Percentiles rank a stretch among this genome's conserved stretches.
Conservation (phyloP, 1,140 invertebrate species). For the Polyergus mexicanus region DNA sequence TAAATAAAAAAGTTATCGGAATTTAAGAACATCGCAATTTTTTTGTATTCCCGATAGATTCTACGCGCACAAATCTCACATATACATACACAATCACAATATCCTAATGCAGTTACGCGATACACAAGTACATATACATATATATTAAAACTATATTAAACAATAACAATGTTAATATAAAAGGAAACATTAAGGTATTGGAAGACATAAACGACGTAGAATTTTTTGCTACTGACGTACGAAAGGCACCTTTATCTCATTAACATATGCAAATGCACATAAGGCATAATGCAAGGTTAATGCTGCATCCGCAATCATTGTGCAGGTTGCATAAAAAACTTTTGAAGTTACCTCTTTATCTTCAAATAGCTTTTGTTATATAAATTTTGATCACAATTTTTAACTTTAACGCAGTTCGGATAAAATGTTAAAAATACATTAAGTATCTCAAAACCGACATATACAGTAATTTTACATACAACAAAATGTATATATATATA, state of each 20-base stretch:
- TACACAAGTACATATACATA: slow-evolving; percentile 16
- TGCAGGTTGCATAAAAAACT: background rate
- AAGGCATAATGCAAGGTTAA: slow-evolving; percentile 31
- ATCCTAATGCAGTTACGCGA: slow-evolving; percentile 1
- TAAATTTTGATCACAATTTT: background rate
- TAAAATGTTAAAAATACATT: slow-evolving; percentile 12
- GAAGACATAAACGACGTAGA: slow-evolving; percentile 11
- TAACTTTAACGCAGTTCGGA: slow-evolving; percentile 24
- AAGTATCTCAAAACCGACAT: slow-evolving; percentile 11
- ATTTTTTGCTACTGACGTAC: slow-evolving; percentile 8
- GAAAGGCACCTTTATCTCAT: slow-evolving; percentile 1
- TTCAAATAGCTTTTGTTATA: slow-evolving; percentile 1
- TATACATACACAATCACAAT: background rate
- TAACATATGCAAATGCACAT: slow-evolving; percentile 39
- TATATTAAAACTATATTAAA: slow-evolving; percentile 28
- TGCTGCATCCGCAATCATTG: background rate
- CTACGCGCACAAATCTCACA: background rate
- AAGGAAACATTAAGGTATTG: slow-evolving; percentile 1
- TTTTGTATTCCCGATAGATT: background rate
- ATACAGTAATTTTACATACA: background rate
- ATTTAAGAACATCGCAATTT: slow-evolving; percentile 62
- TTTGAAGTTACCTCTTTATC: slow-evolving; percentile 17
- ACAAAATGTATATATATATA: slow-evolving; percentile 15
- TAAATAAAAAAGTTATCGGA: slow-evolving; percentile 51
- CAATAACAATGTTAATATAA: background rate